A percentile compares a stretch with the other conserved stretches of the same genome.
These are phyloP conservation scores for Amphimallon solstitiale DNA, from an alignment of 2,888 invertebrate genomes.

Conservation along the genomic window DNA sequence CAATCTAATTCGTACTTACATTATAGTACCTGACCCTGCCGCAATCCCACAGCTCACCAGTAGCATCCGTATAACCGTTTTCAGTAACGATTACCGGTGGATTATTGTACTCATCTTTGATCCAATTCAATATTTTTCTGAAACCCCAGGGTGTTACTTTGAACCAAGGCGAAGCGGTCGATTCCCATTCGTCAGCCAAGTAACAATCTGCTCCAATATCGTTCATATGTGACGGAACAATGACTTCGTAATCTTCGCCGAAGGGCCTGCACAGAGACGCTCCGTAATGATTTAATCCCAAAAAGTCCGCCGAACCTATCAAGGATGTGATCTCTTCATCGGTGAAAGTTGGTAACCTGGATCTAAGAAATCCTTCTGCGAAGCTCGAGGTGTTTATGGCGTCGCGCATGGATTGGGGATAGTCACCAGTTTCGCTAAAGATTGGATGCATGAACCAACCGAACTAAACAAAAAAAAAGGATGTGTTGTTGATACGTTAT, in stretches of 20 bases:
- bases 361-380: constrained; percentile 59
- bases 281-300: constrained; percentile 74
- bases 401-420: constrained; percentile 64
- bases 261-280: constrained; percentile 49
- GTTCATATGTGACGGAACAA: constrained; percentile 57
- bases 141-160: constrained; percentile 72
- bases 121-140: constrained; percentile 71
- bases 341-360: constrained; percentile 64
- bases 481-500: background rate
- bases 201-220: constrained; percentile 5
- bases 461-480: constrained; percentile 53
- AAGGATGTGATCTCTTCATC: constrained; percentile 61
- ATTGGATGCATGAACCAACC: constrained; percentile 65
- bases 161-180: constrained; percentile 9
- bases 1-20: constrained; percentile 34
- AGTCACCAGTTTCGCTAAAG: constrained; percentile 64
- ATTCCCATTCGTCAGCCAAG: background rate
- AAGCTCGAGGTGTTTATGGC: constrained; percentile 61
- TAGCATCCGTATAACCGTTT: constrained; percentile 62
- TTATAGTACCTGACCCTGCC: constrained; percentile 60
- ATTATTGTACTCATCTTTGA: constrained; percentile 69
- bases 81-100: constrained; percentile 70
- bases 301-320: constrained; percentile 69
- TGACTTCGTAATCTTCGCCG: constrained; percentile 54
- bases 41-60: constrained; percentile 63